These are phyloP conservation scores for Heliconius hortense DNA, from an alignment of 2,888 invertebrate genomes.

Conservation along the genomic window DNA sequence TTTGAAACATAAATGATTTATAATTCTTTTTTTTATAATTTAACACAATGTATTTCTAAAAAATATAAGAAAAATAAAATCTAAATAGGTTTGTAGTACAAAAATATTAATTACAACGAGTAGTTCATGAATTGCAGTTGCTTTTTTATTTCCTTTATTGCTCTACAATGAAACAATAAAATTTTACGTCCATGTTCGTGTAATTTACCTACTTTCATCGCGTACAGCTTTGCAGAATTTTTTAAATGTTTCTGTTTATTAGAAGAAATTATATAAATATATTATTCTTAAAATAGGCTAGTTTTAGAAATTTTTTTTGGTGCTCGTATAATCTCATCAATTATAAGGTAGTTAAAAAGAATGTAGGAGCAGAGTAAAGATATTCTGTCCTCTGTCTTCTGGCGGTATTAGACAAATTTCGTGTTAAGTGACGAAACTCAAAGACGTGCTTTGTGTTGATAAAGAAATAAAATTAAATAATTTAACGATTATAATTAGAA, in stretches of 20 bases:
- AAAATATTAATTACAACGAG: constrained; percentile 12
- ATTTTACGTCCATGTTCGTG: constrained; percentile 46
- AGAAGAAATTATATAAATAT: too few species aligned
- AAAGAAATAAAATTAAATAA: not conserved
- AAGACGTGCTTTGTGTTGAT: not conserved
- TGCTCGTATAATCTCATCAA: too few species aligned
- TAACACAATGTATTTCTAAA: too few species aligned
- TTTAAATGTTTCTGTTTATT: not conserved
- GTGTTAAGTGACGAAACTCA: not conserved
- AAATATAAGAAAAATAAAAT: not conserved
- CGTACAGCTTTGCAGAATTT: constrained; percentile 27
- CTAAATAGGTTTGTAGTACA: not conserved
- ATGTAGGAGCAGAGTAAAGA: too few species aligned
- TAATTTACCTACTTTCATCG: constrained; percentile 56
- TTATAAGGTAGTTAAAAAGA: too few species aligned
- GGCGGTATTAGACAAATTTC: not conserved
- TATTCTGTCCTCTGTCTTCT: not conserved
- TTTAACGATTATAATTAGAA: too few species aligned
- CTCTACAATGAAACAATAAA: constrained; percentile 48
- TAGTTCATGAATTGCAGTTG: constrained; percentile 38
- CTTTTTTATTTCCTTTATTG: constrained; percentile 46
- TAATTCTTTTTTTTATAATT: too few species aligned
- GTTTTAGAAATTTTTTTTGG: too few species aligned
- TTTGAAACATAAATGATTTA: too few species aligned
- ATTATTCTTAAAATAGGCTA: not conserved